Conservation (phyloP, 2,888 invertebrate species). For the Chymomyza caudatula region DNA sequence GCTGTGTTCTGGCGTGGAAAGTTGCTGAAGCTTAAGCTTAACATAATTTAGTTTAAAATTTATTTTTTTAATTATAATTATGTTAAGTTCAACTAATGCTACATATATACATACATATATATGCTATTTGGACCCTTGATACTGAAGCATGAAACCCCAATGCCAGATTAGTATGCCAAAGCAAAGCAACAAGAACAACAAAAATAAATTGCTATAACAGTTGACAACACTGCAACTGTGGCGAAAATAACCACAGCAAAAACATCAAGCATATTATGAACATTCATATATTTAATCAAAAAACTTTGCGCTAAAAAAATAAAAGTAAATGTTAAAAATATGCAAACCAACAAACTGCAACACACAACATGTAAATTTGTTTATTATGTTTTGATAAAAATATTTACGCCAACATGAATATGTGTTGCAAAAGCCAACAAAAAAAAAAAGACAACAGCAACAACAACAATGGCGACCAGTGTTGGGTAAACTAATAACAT, state of each 20-base stretch:
- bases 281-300: constrained; percentile 53
- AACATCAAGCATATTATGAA: neutral
- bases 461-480: constrained; percentile 17
- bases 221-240: constrained; percentile 6
- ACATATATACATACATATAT: neutral
- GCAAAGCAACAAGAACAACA: neutral
- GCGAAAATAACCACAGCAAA: constrained; percentile 6
- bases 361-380: constrained; percentile 63
- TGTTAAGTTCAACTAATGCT: neutral
- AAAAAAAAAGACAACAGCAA: constrained; percentile 20
- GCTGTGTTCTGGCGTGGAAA: neutral
- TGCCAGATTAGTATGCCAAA: constrained; percentile 32
- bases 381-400: constrained; percentile 64
- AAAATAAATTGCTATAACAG: constrained; percentile 14
- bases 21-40: no score
- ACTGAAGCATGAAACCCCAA: constrained; percentile 31
- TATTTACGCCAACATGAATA: constrained; percentile 54
- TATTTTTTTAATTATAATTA: neutral
- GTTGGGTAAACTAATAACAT: constrained; percentile 47
- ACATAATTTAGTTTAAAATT: neutral
- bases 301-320: constrained; percentile 41
- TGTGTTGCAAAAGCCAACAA: constrained; percentile 42
- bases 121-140: neutral
- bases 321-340: constrained; percentile 18
- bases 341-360: constrained; percentile 3